Base-by-base conservation (phyloP, 2,113 vertebrate species). In the Maccullochella peelii region DNA sequence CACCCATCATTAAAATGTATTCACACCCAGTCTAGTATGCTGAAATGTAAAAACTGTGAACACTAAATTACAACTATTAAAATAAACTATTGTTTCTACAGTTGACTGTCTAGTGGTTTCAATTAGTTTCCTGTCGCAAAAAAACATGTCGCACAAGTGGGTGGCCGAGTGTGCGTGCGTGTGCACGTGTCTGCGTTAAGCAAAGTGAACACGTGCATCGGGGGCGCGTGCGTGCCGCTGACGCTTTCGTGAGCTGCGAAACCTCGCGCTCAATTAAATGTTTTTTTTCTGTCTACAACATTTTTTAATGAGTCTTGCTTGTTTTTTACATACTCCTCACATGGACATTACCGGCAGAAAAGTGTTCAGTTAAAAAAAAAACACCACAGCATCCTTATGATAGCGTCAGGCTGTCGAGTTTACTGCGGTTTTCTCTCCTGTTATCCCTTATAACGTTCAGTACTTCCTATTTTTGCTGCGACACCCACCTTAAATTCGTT, bases 171-270 rank as follows among this genome's bases (percentile, higher is more conserved):
- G 72, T n/a, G 66, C 63, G 63, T 58, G 67, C 57, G 66, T 2
- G 86, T 73, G 76, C 70, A 67, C 76, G 82, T 68, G 77, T 15
- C 25, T 8, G 61, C 25, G 40, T 23, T n/a, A 3, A 11, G 49
- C 21, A 36, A 30, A 79, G 50, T 15, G 62, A 58, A 71, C 57
- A 38, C 1, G 68, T 40, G 76, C 80, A 44, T 36, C 21, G 10
- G 30, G 3, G 47, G 74, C 74, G 33, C 33, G 38, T 8, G 62
- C 84, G 70, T 57, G 30, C 69, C 3, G 33, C 61, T 66, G 68
- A 72, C 66, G 62, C 33, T 33, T n/a, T n/a, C 33, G 4, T n/a
- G 63, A 59, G 27, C 71, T 7, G 18, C 8, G 1, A n/a, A 38
- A n/a, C 52, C 75, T 73, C 65, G 65, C 73, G 67, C 57, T 74